Conservation (phyloP, 2,113 vertebrate species). For the Leptobrachium ailaonicum region DNA sequence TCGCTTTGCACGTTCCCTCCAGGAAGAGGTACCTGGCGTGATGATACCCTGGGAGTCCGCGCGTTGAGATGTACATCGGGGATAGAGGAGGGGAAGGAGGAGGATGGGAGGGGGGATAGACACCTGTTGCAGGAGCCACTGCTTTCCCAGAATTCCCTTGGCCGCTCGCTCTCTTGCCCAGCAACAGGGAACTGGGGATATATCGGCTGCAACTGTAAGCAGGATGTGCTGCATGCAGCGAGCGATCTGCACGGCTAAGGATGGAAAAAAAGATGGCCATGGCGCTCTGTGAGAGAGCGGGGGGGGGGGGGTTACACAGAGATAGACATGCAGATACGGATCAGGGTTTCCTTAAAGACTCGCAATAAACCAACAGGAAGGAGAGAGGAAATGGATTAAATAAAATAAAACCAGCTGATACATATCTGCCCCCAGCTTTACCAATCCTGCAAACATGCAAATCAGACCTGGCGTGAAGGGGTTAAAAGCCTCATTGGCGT, state of each 20-base stretch:
- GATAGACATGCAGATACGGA: conserved; percentile 27
- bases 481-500: too few species aligned
- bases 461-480: too few species aligned
- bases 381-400: too few species aligned
- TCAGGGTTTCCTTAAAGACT: conserved; percentile 40
- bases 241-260: conserved; percentile 47
- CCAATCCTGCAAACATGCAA: too few species aligned
- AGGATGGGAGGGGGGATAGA: conserved; percentile 53
- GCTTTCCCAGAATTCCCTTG: conserved; percentile 58
- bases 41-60: neutral
- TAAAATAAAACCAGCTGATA: too few species aligned
- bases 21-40: neutral
- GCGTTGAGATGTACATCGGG: neutral
- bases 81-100: neutral
- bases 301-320: conserved; percentile 24
- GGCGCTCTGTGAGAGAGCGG: neutral
- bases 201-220: conserved; percentile 18
- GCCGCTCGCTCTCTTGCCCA: conserved; percentile 48
- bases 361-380: neutral
- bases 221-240: conserved; percentile 33
- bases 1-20: neutral
- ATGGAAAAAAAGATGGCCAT: conserved; percentile 35
- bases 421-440: too few species aligned
- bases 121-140: conserved; percentile 63
- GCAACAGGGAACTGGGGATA: conserved; percentile 56